Evolutionary conservation across 1,140 invertebrate genomes (phyloP).

Genomic region (Heliconius nattereri): DNA sequence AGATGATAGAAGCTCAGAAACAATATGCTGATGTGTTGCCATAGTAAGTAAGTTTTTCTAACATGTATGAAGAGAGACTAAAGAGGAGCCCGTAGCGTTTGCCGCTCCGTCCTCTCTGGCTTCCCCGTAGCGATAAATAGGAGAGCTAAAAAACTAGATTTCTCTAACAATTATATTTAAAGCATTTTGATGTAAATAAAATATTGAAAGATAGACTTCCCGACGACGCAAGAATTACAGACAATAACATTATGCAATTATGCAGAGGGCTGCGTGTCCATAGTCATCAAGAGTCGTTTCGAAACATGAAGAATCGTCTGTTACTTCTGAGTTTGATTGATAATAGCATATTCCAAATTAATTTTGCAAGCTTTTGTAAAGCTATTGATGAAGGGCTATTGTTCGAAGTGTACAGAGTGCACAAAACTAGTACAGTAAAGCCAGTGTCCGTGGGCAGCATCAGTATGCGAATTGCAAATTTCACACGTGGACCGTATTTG

Average conservation of each 20-base stretch:
- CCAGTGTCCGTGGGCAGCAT: conserved; percentile 57
- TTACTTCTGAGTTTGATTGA: conserved; percentile 37
- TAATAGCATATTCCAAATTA: conserved; percentile 16
- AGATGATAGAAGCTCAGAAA: too few species aligned
- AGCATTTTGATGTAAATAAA: background rate
- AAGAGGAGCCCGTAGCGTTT: too few species aligned
- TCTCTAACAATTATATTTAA: too few species aligned
- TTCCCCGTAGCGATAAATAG: too few species aligned
- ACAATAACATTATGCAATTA: background rate
- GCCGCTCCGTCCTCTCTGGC: too few species aligned
- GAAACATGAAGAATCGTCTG: conserved; percentile 13
- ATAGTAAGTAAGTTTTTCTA: too few species aligned
- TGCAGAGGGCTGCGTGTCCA: background rate
- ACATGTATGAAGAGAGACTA: too few species aligned
- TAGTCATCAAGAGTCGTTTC: background rate
- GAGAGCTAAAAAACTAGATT: too few species aligned
- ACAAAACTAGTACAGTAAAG: conserved; percentile 10
- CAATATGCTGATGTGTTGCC: too few species aligned
- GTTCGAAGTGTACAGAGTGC: conserved; percentile 42
- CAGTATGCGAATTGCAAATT: conserved; percentile 62
- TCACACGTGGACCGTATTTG: conserved; percentile 58
- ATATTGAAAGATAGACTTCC: background rate
- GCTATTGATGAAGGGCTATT: conserved; percentile 46
- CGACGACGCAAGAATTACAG: background rate
- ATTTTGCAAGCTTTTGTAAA: conserved; percentile 34